These are phyloP conservation scores for Halocynthia roretzi DNA, from an alignment of 23 tunicate species.

Conservation along the genomic window DNA sequence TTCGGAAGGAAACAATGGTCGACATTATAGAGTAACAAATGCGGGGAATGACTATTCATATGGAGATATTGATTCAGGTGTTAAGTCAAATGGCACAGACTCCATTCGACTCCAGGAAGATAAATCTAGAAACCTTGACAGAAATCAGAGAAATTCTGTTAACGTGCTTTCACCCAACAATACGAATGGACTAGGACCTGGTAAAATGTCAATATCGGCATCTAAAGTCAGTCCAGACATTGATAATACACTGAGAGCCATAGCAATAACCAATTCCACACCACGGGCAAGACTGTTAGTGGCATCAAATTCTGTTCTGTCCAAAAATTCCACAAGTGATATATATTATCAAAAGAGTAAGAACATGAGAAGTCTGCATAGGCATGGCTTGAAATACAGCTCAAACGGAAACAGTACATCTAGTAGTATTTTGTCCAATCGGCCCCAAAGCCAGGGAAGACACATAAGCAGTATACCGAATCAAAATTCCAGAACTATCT, in stretches of 20 bases:
- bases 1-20: too few species aligned
- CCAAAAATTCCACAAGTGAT: conserved; percentile 6
- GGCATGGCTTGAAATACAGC: not conserved
- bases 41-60: too few species aligned
- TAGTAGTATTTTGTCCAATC: not conserved
- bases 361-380: not conserved
- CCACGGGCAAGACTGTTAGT: conserved; percentile 40
- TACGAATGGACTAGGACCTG: too few species aligned
- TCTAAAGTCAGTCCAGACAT: not conserved
- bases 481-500: conserved; percentile 26
- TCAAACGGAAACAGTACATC: not conserved
- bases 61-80: too few species aligned
- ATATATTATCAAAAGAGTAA: not conserved
- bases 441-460: not conserved
- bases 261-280: conserved; percentile 34
- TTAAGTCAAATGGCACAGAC: too few species aligned
- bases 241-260: conserved; percentile 8
- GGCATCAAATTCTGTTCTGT: conserved; percentile 12
- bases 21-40: too few species aligned
- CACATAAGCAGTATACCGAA: conserved; percentile 38
- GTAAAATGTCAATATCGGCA: too few species aligned
- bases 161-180: too few species aligned
- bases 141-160: too few species aligned
- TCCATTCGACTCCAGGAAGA: too few species aligned
- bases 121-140: too few species aligned